phyloP scores from a whole-genome alignment of 2,797 vertebrate genomes.

The Huso huso region DNA sequence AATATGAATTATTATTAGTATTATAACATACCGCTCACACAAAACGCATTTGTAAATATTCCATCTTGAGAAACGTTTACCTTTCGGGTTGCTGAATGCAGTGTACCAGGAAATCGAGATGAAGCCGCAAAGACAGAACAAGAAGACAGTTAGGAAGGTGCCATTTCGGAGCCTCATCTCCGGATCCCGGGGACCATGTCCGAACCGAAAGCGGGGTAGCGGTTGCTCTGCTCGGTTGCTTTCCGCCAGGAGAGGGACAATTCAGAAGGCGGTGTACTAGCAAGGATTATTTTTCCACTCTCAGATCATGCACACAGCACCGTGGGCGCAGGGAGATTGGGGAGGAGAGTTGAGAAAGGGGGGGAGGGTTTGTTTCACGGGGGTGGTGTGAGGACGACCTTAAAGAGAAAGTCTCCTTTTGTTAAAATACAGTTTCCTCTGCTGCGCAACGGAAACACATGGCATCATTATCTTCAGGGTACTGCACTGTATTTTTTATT shows the following conservation, averaged over 20 bases:
- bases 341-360: constrained; percentile 26
- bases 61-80: constrained; percentile 45
- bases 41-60: no score
- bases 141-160: constrained; percentile 90
- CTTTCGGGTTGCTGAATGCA: constrained; percentile 90
- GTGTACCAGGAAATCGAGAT: constrained; percentile 94
- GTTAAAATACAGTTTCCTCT: no score
- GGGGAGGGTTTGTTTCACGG: constrained; percentile 6
- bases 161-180: constrained; percentile 97
- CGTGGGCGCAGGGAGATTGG: constrained; percentile 12
- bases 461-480: no score
- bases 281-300: constrained; percentile 26
- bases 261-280: constrained; percentile 13
- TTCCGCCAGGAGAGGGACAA: constrained; percentile 11
- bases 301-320: constrained; percentile 19
- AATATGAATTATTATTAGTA: no score
- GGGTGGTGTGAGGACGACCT: no score
- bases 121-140: constrained; percentile 86
- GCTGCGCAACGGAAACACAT: no score
- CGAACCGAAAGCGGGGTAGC: constrained; percentile 52
- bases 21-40: no score
- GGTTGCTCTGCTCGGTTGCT: constrained; percentile 17
- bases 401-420: no score
- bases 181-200: constrained; percentile 77
- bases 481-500: no score